phyloP scores from a whole-genome alignment of 1,140 invertebrate species.

The Aphelenchoides fujianensis region DNA sequence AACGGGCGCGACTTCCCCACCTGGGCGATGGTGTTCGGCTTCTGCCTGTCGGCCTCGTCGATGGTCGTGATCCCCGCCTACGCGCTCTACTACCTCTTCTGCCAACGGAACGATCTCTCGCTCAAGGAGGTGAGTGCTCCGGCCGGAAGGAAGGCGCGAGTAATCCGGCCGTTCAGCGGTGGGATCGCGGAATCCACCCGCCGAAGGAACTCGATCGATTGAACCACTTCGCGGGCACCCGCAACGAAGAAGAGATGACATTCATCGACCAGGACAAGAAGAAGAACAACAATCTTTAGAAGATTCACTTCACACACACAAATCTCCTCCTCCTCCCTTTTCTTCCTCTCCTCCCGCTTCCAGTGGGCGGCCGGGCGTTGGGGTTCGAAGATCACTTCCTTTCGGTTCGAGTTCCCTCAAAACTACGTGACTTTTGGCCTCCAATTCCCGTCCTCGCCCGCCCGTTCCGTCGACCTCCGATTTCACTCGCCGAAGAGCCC shows the following conservation, averaged over 20 bases:
- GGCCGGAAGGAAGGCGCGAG: background rate
- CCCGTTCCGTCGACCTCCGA: no score
- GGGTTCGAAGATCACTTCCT: no score
- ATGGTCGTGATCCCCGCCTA: constrained; percentile 91
- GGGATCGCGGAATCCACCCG: constrained; percentile 7
- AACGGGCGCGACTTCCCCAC: constrained; percentile 73
- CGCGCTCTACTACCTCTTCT: constrained; percentile 65
- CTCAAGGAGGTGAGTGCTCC: background rate
- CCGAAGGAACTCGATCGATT: background rate
- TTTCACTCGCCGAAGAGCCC: no score
- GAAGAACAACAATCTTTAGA: constrained; percentile 23
- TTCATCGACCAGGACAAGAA: constrained; percentile 20
- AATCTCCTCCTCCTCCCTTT: background rate
- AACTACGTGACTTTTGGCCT: no score
- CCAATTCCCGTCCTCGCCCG: no score
- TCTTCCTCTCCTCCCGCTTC: no score
- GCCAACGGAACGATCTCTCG: background rate
- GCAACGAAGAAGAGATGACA: constrained; percentile 26
- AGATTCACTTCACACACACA: background rate
- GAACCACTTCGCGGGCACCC: background rate
- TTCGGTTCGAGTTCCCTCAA: no score
- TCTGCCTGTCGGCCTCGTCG: constrained; percentile 86
- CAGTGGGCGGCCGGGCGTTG: no score
- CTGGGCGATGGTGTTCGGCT: constrained; percentile 89
- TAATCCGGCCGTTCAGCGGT: background rate